phyloP scores from a whole-genome alignment of 1,140 invertebrate genomes.

The Vollenhovia emeryi region DNA sequence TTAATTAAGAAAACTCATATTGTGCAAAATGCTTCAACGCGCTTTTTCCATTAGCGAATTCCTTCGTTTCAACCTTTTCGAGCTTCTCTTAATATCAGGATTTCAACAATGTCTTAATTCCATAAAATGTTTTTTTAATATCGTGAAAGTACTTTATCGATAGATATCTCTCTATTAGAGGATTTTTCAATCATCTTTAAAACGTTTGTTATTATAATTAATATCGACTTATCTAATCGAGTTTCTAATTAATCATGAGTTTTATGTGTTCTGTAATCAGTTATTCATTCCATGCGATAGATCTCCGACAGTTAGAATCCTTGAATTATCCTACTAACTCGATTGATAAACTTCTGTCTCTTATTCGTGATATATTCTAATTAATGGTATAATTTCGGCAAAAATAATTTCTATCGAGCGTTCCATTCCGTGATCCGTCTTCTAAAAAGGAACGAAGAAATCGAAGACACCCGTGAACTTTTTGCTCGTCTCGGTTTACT shows the following conservation, averaged over 20 bases:
- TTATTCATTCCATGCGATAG: neutral
- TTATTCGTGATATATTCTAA: neutral
- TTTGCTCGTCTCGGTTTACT: neutral
- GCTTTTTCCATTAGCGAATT: neutral
- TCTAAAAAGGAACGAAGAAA: neutral
- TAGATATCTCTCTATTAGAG: neutral
- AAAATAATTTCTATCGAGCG: neutral
- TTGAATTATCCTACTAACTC: neutral
- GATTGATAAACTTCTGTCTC: neutral
- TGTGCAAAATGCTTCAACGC: neutral
- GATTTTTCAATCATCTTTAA: neutral
- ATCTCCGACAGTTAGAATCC: neutral
- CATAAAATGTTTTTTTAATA: neutral
- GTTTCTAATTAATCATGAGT: neutral
- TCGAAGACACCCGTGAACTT: neutral
- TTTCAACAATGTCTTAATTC: neutral
- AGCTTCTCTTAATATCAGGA: neutral
- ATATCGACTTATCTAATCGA: slow-evolving; percentile 9
- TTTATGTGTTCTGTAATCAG: neutral
- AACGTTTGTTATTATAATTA: slow-evolving; percentile 4
- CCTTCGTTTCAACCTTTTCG: neutral
- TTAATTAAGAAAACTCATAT: slow-evolving; percentile 11
- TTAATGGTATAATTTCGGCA: neutral
- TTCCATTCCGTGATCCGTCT: neutral
- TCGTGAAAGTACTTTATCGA: neutral